Conservation (phyloP, 2,797 vertebrate genomes). For the Pagetopsis macropterus region DNA sequence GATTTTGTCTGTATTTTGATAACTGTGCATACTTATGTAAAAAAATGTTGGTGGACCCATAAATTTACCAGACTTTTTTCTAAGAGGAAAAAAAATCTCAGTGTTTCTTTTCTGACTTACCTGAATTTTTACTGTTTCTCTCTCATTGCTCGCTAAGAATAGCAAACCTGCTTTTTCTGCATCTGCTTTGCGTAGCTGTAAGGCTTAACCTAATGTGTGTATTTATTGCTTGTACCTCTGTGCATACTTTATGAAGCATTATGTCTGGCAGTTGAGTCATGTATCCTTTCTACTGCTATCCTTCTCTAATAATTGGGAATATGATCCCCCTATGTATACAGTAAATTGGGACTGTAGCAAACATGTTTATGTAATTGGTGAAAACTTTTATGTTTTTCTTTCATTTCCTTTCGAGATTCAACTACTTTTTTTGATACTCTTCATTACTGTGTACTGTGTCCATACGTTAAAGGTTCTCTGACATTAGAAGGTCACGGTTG, state of each 20-base stretch:
- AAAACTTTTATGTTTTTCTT: conserved; percentile 90
- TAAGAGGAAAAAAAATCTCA: conserved; percentile 91
- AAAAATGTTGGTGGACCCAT: conserved; percentile 99
- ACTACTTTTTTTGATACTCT: conserved; percentile 97
- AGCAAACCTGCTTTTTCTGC: conserved; percentile 99
- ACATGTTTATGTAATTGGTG: conserved; percentile 99
- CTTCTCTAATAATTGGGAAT: conserved; percentile 96
- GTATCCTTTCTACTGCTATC: conserved; percentile 99
- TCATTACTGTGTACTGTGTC: conserved; percentile 99
- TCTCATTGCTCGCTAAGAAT: conserved; percentile 99
- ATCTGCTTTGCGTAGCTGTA: conserved; percentile 99
- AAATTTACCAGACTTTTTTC: conserved; percentile 99
- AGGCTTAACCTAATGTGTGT: conserved; percentile 99
- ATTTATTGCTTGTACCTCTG: conserved; percentile 99
- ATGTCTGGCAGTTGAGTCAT: conserved; percentile 99
- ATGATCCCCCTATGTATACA: conserved; percentile 98
- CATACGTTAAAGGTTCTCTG: conserved; percentile 98
- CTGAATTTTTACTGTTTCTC: conserved; percentile 99
- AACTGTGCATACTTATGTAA: conserved; percentile 99
- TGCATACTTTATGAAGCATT: conserved; percentile 99
- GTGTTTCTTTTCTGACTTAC: conserved; percentile 99
- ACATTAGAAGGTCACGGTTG: conserved; percentile 99
- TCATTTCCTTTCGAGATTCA: conserved; percentile 94
- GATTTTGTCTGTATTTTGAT: conserved; percentile 99
- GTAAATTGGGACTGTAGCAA: conserved; percentile 99